Conservation (phyloP, 2,888 invertebrate genomes). For the Rhodophaea formosa region DNA sequence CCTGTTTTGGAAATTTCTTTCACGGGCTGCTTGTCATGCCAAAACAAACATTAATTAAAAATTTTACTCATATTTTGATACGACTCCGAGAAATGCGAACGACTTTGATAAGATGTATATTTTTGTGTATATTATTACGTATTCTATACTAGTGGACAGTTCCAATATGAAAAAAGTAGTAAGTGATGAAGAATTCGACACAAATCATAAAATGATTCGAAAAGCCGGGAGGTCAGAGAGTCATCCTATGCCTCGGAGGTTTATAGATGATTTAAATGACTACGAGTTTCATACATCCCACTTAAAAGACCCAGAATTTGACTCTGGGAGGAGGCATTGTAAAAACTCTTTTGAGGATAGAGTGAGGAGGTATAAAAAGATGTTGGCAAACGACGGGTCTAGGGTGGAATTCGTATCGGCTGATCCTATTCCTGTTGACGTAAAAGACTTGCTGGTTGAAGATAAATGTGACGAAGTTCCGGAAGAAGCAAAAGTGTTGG, state of each 20-base stretch:
- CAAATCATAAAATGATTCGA: constrained; percentile 20
- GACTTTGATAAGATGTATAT: constrained; percentile 26
- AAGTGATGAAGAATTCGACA: constrained; percentile 28
- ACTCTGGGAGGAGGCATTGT: constrained; percentile 36
- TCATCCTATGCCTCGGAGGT: neutral
- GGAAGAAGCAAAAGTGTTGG: neutral
- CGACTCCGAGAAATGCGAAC: constrained; percentile 26
- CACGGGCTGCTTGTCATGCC: constrained; percentile 27
- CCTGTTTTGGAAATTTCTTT: constrained; percentile 18
- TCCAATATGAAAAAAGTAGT: constrained; percentile 21
- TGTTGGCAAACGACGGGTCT: constrained; percentile 47
- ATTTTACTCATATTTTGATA: constrained; percentile 16
- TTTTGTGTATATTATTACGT: constrained; percentile 20
- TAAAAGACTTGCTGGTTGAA: constrained; percentile 34
- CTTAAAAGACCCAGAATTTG: constrained; percentile 40
- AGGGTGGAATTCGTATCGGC: constrained; percentile 51
- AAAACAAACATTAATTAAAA: constrained; percentile 36
- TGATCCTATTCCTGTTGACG: constrained; percentile 39
- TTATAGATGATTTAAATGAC: constrained; percentile 38
- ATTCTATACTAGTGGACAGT: constrained; percentile 8
- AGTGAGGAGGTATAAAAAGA: constrained; percentile 42
- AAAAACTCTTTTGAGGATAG: constrained; percentile 43
- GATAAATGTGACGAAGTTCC: constrained; percentile 33
- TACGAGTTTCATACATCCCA: constrained; percentile 54
- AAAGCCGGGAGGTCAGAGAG: neutral